These are phyloP conservation scores for Thomomys bottae DNA, from an alignment of 2,113 vertebrate genomes.

Conservation along the genomic window DNA sequence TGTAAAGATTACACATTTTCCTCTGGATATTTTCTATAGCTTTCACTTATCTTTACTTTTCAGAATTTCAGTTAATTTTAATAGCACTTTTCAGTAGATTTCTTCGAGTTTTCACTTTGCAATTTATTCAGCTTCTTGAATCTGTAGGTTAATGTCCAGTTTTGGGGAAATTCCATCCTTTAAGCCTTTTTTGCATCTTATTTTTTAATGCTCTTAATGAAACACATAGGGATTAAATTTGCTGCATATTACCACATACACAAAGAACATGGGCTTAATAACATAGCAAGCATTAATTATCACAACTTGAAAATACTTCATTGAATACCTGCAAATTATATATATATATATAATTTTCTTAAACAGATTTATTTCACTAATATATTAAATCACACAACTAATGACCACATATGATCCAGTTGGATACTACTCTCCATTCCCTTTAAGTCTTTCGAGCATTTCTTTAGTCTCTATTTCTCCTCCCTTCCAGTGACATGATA, in stretches of 20 bases:
- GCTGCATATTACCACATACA: neutral
- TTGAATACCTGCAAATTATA: conserved; percentile 48
- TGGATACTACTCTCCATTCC: neutral
- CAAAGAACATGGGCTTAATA: neutral
- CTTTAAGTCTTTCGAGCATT: neutral
- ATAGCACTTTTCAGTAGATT: neutral
- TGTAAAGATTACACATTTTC: neutral
- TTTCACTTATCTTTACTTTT: conserved; percentile 5
- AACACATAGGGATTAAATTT: conserved; percentile 40
- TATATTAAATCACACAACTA: conserved; percentile 44
- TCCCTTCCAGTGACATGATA: neutral
- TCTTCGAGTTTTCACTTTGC: neutral
- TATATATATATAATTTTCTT: conserved; percentile 35
- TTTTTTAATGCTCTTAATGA: conserved; percentile 44
- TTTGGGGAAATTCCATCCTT: neutral
- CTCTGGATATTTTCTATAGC: neutral
- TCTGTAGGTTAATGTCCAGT: neutral
- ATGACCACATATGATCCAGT: neutral
- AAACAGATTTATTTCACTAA: conserved; percentile 27
- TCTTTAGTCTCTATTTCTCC: neutral
- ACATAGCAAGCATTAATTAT: conserved; percentile 33
- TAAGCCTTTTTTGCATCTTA: neutral
- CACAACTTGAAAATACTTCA: conserved; percentile 69
- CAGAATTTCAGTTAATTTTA: neutral
- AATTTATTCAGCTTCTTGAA: neutral